Evolutionary conservation across 2,888 invertebrate genomes (phyloP).

Genomic region (Agrenia bidenticulata): DNA sequence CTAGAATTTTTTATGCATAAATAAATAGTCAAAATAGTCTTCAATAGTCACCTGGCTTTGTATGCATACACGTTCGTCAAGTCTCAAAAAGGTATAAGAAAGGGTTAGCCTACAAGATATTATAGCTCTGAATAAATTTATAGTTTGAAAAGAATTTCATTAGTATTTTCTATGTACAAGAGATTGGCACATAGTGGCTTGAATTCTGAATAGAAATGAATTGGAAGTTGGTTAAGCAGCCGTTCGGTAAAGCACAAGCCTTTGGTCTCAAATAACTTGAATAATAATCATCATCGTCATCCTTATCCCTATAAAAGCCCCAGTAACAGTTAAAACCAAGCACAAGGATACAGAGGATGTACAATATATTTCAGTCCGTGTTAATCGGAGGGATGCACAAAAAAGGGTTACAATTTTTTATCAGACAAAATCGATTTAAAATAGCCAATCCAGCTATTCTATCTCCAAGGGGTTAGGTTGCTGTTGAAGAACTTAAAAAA

Average conservation of each 20-base stretch:
- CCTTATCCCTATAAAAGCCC: neutral
- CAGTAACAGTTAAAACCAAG: too few species aligned
- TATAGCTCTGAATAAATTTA: conserved; percentile 1
- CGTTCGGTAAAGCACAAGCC: conserved; percentile 24
- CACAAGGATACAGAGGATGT: conserved; percentile 14
- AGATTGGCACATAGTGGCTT: conserved; percentile 14
- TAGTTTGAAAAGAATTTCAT: conserved; percentile 24
- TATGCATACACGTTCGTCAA: too few species aligned
- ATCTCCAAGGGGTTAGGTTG: conserved; percentile 17
- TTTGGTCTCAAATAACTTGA: conserved; percentile 9
- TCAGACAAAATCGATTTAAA: conserved; percentile 46
- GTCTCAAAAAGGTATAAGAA: neutral
- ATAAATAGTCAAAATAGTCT: too few species aligned
- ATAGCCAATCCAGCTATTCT: conserved; percentile 34
- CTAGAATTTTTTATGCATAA: too few species aligned
- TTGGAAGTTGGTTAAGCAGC: conserved; percentile 23
- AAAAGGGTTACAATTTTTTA: conserved; percentile 15
- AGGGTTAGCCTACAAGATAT: neutral
- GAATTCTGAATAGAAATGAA: conserved; percentile 2
- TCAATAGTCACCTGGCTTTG: too few species aligned
- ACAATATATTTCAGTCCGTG: conserved; percentile 31
- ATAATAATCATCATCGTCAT: conserved; percentile 16
- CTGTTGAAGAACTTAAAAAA: neutral
- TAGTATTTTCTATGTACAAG: conserved; percentile 14
- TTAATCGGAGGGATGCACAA: conserved; percentile 16